A percentile compares a stretch with the other conserved stretches of the same genome.
These are phyloP conservation scores for Neodiprion lecontei DNA, from an alignment of 1,140 invertebrate genomes.

Conservation along the genomic window DNA sequence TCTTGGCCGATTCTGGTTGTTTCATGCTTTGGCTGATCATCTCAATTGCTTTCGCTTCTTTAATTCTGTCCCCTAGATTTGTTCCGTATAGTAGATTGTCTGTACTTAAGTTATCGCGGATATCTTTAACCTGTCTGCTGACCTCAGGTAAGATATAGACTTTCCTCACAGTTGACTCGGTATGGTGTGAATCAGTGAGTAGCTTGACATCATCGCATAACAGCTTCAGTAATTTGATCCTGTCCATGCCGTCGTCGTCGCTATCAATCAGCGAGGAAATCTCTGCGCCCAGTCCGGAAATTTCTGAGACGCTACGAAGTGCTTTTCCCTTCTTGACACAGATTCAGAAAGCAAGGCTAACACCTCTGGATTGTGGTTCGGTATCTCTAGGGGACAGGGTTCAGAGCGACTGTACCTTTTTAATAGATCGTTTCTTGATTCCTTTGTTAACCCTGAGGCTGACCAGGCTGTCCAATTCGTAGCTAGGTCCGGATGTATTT, in stretches of 20 bases:
- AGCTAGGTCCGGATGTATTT: not conserved
- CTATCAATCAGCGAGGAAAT: constrained; percentile 5
- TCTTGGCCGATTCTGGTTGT: not conserved
- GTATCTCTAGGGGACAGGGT: constrained; percentile 6
- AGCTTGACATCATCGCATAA: constrained; percentile 13
- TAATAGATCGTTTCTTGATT: not conserved
- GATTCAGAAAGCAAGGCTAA: constrained; percentile 6
- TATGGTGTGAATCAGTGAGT: constrained; percentile 15
- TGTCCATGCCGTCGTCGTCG: constrained; percentile 8
- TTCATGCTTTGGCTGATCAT: constrained; percentile 13
- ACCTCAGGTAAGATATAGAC: constrained; percentile 11
- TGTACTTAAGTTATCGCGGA: constrained; percentile 13
- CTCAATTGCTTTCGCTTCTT: constrained; percentile 17
- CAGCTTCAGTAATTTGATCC: not conserved
- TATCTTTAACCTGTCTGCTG: constrained; percentile 10
- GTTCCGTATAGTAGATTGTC: constrained; percentile 14
- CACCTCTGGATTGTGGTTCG: constrained; percentile 16
- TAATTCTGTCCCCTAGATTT: constrained; percentile 18
- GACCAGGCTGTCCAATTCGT: not conserved
- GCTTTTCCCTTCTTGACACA: constrained; percentile 9
- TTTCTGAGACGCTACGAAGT: constrained; percentile 8
- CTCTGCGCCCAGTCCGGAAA: not conserved
- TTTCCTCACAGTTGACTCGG: constrained; percentile 6
- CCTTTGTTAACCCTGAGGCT: not conserved
- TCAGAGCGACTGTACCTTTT: constrained; percentile 1